Base-by-base conservation (phyloP, 2,888 invertebrate genomes). In the Parnassius smintheus region DNA sequence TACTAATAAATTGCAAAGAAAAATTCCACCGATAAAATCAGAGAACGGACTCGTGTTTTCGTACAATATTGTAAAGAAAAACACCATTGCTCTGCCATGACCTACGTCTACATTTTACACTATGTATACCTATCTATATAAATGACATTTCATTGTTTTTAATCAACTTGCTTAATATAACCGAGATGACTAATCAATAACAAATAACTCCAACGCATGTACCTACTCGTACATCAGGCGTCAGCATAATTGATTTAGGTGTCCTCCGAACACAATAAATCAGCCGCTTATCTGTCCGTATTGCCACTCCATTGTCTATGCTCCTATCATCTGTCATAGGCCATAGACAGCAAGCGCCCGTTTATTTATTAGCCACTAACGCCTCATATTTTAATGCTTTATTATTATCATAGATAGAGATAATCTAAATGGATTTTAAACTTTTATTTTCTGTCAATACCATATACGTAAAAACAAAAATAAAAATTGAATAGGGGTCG, bases 271-370 rank as follows among this genome's bases (percentile, higher is more conserved):
- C 72, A 74, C 80, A 70, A 88, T 89, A 86, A 87, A 86, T 89
- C 88, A 85, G 70, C 64, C 68, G 75, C 66, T 76, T 88, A 88
- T 88, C 88, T 77, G 71, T 65, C 73, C 76, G 76, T 84, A 88
- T 85, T 86, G 78, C 75, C 77, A 75, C 75, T 78, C 82, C 74
- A 85, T 86, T 88, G 86, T 88, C 82, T 86, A 82, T 83, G 82
- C 79, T 76, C 71, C 75, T 78, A 78, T 83, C 85, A 81, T 86
- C 80, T 80, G 85, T 88, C 86, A 86, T 78, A 72, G 65, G 62
- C 59, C 66, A 74, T 72, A 72, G 72, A 72, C 73, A 72, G 71
- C 18, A 18, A 18, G 18, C 67, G 65, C 67, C 68, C 61, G 66
- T 65, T 59, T 75, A 70, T 73, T 72, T 74, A 75, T 68, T 67